Evolutionary conservation across 2,797 vertebrate species (phyloP).

Genomic region (Dendrocincla tyrannina): DNA sequence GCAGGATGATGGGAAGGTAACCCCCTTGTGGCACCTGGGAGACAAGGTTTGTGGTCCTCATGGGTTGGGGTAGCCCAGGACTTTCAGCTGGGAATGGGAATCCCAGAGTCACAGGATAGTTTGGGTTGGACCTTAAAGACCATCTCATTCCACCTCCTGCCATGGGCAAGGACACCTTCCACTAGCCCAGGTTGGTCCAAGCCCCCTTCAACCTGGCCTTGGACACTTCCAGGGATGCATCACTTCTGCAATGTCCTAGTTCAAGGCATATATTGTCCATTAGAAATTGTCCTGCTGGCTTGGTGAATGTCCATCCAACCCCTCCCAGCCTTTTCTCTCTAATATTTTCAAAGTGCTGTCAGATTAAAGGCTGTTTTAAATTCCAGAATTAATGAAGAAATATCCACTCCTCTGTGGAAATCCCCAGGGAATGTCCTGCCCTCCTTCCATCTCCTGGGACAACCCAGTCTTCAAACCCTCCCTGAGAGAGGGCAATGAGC

Average conservation of each 20-base stretch:
- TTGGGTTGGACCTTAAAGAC: background rate
- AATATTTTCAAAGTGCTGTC: background rate
- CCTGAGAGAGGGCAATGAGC: background rate
- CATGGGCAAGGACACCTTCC: background rate
- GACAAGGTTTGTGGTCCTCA: background rate
- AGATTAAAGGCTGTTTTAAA: background rate
- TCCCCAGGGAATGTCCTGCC: background rate
- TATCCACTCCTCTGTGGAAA: background rate
- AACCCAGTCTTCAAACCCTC: background rate
- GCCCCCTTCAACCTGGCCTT: background rate
- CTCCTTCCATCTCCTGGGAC: background rate
- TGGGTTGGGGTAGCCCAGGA: background rate
- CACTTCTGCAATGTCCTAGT: background rate
- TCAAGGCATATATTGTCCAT: background rate
- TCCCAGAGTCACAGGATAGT: background rate
- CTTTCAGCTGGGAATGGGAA: background rate
- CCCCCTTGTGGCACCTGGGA: background rate
- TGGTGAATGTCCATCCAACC: background rate
- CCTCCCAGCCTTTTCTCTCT: background rate
- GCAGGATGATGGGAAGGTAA: rapidly evolving
- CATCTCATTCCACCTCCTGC: background rate
- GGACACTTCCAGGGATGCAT: background rate
- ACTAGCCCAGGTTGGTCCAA: background rate
- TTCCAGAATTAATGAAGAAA: background rate
- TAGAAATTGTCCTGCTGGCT: background rate